Conservation (phyloP, 1,140 invertebrate genomes). For the Meteorus sp. region DNA sequence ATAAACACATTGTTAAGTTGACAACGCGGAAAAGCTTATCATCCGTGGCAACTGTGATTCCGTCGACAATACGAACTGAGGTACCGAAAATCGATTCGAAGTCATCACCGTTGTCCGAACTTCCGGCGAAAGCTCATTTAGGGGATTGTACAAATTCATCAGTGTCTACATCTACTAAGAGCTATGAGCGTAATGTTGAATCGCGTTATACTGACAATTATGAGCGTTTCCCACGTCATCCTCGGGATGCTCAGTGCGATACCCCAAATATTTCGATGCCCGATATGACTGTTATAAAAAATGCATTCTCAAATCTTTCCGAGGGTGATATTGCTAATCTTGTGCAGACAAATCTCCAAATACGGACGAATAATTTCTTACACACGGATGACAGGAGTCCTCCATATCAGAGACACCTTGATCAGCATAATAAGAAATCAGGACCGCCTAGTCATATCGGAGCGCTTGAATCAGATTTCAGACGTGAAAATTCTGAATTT, state of each 20-base stretch:
- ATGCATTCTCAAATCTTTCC: constrained; percentile 23
- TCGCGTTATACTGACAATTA: constrained; percentile 44
- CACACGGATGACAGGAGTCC: constrained; percentile 21
- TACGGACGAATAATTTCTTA: background rate
- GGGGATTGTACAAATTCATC: constrained; percentile 23
- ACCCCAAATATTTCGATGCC: constrained; percentile 1
- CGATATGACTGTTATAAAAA: constrained; percentile 22
- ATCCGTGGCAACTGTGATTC: background rate
- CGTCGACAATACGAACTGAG: background rate
- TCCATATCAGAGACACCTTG: constrained; percentile 6
- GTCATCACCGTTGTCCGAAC: background rate
- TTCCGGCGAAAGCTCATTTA: background rate
- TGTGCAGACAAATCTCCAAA: constrained; percentile 17
- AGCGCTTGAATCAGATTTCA: constrained; percentile 5
- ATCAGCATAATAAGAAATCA: background rate
- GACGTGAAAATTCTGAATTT: constrained; percentile 22
- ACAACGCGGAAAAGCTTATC: constrained; percentile 12
- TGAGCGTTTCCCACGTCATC: constrained; percentile 39
- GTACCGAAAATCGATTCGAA: constrained; percentile 17
- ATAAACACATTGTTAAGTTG: constrained; percentile 35
- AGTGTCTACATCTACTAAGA: constrained; percentile 16
- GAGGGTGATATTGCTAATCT: constrained; percentile 25
- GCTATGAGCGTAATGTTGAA: constrained; percentile 17
- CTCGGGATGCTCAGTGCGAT: constrained; percentile 7
- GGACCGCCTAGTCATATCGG: background rate